Percentiles rank a stretch among this genome's conserved stretches.
Evolutionary conservation across 2,113 vertebrate species (phyloP).

Genomic region (Apteryx mantelli): DNA sequence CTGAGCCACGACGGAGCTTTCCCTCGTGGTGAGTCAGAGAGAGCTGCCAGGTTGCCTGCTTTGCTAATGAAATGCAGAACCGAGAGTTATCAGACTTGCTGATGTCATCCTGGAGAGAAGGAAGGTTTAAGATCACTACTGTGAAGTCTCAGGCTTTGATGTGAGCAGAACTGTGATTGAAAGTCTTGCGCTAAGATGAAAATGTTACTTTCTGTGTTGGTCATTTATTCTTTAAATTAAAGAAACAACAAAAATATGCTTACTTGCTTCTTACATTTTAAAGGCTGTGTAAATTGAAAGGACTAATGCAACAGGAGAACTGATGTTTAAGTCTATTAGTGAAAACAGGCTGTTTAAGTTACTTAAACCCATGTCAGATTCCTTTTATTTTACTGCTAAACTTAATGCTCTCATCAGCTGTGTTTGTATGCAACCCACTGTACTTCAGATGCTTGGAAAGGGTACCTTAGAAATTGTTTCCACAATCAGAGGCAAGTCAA

Average conservation of each 20-base stretch:
- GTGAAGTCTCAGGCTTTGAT: not conserved
- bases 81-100: not conserved
- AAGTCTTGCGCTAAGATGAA: not conserved
- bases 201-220: not conserved
- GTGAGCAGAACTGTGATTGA: not conserved
- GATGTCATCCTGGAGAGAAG: not conserved
- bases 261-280: not conserved
- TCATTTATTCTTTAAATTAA: not conserved
- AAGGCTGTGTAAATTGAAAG: not conserved
- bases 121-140: not conserved
- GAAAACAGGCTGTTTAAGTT: not conserved
- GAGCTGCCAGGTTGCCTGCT: slow-evolving; percentile 39
- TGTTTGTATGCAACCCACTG: not conserved
- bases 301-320: not conserved
- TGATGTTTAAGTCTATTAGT: not conserved
- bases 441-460: slow-evolving; percentile 1
- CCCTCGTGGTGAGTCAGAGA: slow-evolving; percentile 65
- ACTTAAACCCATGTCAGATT: not conserved
- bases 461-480: slow-evolving; percentile 1
- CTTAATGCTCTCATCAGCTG: not conserved
- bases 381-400: not conserved
- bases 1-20: slow-evolving; percentile 64
- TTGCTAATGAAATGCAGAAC: not conserved
- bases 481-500: slow-evolving; percentile 9
- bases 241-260: not conserved